These are phyloP conservation scores for Eilema depressum DNA, from an alignment of 2,888 invertebrate species.

Conservation along the genomic window DNA sequence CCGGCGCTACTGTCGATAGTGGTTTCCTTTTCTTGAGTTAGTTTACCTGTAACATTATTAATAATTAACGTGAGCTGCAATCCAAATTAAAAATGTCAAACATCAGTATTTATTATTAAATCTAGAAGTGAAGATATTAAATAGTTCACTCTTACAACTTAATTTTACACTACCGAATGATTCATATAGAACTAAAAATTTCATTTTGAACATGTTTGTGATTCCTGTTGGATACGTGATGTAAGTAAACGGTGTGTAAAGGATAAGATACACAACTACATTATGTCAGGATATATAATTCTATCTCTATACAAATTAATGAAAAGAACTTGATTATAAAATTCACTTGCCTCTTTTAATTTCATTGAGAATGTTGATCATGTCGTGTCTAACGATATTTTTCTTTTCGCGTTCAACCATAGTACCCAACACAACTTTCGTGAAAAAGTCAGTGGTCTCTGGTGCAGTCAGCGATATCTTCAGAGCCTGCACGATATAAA, in stretches of 20 bases:
- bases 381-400: slow-evolving; percentile 79
- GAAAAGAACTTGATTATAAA: neutral
- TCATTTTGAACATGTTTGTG: too few relatives aligned
- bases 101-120: too few relatives aligned
- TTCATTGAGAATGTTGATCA: slow-evolving; percentile 87
- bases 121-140: too few relatives aligned
- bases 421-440: slow-evolving; percentile 65
- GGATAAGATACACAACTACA: too few relatives aligned
- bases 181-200: too few relatives aligned
- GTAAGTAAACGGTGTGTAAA: too few relatives aligned
- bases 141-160: too few relatives aligned
- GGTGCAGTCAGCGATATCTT: slow-evolving; percentile 52
- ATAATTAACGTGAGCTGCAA: too few relatives aligned
- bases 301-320: neutral
- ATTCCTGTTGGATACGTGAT: too few relatives aligned
- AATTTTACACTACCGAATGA: too few relatives aligned
- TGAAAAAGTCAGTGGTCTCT: slow-evolving; percentile 62
- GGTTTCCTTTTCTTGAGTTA: slow-evolving; percentile 59
- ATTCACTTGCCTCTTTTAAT: slow-evolving; percentile 73
- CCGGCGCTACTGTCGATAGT: slow-evolving; percentile 59
- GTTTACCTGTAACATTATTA: slow-evolving; percentile 35
- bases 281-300: neutral
- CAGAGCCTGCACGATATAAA: slow-evolving; percentile 38
- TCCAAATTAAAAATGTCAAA: too few relatives aligned
- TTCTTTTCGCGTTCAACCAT: slow-evolving; percentile 71